phyloP scores from a whole-genome alignment of 92 coral and sea anemone genomes.

The Paragorgia papillata region DNA sequence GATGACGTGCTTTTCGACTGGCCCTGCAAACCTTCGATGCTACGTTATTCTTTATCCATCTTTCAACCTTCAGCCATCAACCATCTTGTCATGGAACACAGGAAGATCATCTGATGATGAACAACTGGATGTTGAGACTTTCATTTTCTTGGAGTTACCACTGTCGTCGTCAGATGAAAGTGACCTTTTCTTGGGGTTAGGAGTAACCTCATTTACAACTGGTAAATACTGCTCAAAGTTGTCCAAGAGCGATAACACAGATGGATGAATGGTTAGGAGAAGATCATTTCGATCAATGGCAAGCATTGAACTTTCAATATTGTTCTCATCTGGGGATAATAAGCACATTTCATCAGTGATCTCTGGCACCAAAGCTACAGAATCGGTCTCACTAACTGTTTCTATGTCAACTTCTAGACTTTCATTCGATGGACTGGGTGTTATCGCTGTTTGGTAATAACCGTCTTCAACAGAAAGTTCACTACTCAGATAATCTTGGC shows the following conservation, averaged over 20 bases:
- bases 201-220: background rate
- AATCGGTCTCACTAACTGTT: background rate
- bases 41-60: conserved; percentile 85
- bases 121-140: no score
- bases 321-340: background rate
- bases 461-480: background rate
- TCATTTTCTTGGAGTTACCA: no score
- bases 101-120: conserved; percentile 3
- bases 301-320: background rate
- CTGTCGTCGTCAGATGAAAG: no score
- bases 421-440: background rate
- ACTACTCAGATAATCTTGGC: background rate
- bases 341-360: background rate
- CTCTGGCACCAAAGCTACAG: conserved; percentile 26
- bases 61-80: no score
- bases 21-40: conserved; percentile 89
- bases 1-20: conserved; percentile 68
- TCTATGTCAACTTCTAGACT: conserved; percentile 1
- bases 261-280: background rate
- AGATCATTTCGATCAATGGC: background rate
- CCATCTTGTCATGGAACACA: conserved; percentile 53
- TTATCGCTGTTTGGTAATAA: background rate
- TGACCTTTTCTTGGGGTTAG: conserved; percentile 11
- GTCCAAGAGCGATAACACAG: conserved; percentile 1
- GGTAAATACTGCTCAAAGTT: conserved; percentile 6